phyloP scores from a whole-genome alignment of 2,113 vertebrate species.

The Syngnathoides biaculeatus region DNA sequence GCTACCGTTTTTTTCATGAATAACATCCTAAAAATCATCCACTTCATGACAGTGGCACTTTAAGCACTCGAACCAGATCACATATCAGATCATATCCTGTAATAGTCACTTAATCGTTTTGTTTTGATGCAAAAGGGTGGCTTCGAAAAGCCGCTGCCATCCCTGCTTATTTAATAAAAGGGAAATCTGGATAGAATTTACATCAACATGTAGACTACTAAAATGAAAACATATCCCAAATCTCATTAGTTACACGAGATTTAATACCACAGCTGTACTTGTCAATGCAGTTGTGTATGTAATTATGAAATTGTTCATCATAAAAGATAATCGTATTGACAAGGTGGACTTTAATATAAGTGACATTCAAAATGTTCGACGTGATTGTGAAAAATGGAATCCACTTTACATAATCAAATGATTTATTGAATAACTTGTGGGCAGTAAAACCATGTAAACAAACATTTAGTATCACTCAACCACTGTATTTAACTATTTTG shows the following conservation, averaged over 20 bases:
- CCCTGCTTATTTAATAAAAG: neutral
- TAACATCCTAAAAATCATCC: too few relatives aligned
- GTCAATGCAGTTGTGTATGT: too few relatives aligned
- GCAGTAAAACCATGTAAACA: neutral
- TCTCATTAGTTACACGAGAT: neutral
- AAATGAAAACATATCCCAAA: neutral
- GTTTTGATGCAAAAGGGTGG: neutral
- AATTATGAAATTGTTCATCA: neutral
- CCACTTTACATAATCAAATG: neutral
- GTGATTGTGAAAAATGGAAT: neutral
- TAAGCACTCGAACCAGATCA: conserved; percentile 46
- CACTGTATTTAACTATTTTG: neutral
- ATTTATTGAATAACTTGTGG: neutral
- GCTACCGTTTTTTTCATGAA: too few relatives aligned
- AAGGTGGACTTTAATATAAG: neutral
- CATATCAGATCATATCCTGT: conserved; percentile 31
- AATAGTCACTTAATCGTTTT: conserved; percentile 22
- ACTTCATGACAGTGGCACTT: too few relatives aligned
- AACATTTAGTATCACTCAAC: neutral
- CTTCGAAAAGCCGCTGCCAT: neutral
- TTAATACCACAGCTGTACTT: neutral
- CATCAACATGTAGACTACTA: neutral
- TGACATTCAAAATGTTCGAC: neutral
- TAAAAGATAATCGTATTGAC: neutral
- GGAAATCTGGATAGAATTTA: neutral